Base-by-base conservation (phyloP, 2,888 invertebrate genomes). In the Mesopsocus fuscifrons region DNA sequence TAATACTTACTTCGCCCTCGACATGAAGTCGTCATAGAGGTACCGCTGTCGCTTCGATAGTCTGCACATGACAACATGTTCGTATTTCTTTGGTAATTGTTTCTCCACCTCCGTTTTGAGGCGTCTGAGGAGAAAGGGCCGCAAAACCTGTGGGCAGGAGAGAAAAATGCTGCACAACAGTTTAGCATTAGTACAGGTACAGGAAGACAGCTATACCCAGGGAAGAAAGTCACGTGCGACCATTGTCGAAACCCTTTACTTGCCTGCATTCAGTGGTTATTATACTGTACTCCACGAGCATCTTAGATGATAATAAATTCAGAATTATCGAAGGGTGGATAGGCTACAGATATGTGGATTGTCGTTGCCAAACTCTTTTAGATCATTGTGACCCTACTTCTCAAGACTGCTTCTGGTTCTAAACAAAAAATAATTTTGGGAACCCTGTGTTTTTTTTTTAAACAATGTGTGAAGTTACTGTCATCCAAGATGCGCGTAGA, bases 11-110 rank as follows among this genome's bases (percentile, higher is more conserved):
- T 84, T 83, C 57, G 94, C 78, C 54, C 91, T 75, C 43, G 89
- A 81, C 95, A 99, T 97, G 65, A 97, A 99, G 63, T 98, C 98
- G 65, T 99, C 97, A 66, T 99, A 98, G 46, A 98, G 71, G 67
- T 77, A 94, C 49, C 97, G 74, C 63, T 99, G 98, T 30, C 98
- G 71, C 63, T 92, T 92, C 30, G 97, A 89, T 52, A 99, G 69
- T 41, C 88, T 72, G 57, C 94, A 95, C 74, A 88, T 74, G 18
- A 95, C 71, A 50, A 95, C 78, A 64, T 92, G 92, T 62, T 97
- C 95, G 63, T 84, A 89, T 64, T 97, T 97, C 60, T 80, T 80
- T 46, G 95, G 95, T 74, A 97, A 76, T 67, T 97, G 94, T 56
- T 92, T 91, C 64, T 95, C 95, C 46, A 95, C 95, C 67, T 95